Conservation (phyloP, 1,140 invertebrate genomes). For the Phortica variegata region DNA sequence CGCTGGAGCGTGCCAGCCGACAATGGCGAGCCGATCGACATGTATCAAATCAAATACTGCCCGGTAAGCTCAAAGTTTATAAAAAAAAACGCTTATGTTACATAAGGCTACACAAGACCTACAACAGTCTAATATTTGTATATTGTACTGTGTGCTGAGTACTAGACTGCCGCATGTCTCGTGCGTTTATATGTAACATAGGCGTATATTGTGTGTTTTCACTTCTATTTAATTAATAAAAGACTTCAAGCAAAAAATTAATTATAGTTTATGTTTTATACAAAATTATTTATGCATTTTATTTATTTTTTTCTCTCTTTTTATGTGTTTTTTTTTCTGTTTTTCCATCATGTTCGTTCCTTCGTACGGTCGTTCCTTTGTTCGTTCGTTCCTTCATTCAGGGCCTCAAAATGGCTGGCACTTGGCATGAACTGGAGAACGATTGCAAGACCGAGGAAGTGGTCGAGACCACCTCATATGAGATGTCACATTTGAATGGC, state of each 20-base stretch:
- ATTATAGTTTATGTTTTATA: no score
- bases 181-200: no score
- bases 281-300: no score
- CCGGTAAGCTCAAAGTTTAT: constrained; percentile 63
- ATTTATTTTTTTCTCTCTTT: constrained; percentile 5
- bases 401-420: constrained; percentile 62
- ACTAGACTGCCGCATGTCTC: no score
- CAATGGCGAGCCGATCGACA: constrained; percentile 85
- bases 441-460: constrained; percentile 63
- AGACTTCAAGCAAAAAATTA: no score
- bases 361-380: background rate
- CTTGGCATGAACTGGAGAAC: constrained; percentile 64
- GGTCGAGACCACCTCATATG: constrained; percentile 64
- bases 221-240: no score
- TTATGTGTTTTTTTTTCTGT: background rate
- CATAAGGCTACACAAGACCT: no score
- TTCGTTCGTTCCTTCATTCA: constrained; percentile 30
- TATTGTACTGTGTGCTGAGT: no score
- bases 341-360: background rate
- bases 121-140: no score
- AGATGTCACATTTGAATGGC: constrained; percentile 67
- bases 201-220: no score
- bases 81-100: no score
- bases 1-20: constrained; percentile 80
- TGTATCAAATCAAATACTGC: constrained; percentile 79